phyloP scores from a whole-genome alignment of 1,140 invertebrate genomes.

The Holcopasites calliopsidis region DNA sequence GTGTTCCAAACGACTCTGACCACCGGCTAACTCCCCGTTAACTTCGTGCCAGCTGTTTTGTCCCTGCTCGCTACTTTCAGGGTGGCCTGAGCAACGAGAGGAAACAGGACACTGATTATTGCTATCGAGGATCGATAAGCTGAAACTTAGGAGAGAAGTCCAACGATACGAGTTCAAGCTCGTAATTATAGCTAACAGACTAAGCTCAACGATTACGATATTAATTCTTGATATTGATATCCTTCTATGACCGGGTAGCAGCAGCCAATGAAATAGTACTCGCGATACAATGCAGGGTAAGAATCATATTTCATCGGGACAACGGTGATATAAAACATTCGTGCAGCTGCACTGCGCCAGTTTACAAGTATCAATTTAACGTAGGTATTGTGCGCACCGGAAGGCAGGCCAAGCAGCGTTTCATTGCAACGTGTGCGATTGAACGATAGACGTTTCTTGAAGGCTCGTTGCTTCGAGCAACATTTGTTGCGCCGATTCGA shows the following conservation, averaged over 20 bases:
- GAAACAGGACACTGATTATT: background rate
- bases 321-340: conserved; percentile 22
- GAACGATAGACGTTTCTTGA: conserved; percentile 7
- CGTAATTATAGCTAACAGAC: too few species aligned
- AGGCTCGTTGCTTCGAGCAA: background rate
- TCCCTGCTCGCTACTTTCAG: conserved; percentile 1
- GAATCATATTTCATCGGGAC: conserved; percentile 20
- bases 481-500: background rate
- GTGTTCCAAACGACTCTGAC: conserved; percentile 47
- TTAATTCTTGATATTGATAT: too few species aligned
- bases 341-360: background rate
- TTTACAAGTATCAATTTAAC: conserved; percentile 29
- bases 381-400: background rate
- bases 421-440: conserved; percentile 22
- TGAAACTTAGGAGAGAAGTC: too few species aligned
- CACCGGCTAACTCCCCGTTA: conserved; percentile 47
- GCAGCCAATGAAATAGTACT: background rate
- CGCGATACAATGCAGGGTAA: background rate
- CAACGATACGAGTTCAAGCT: too few species aligned
- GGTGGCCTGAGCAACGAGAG: background rate
- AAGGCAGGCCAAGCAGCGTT: background rate
- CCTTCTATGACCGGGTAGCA: background rate
- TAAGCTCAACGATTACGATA: background rate
- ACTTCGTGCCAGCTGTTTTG: conserved; percentile 50
- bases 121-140: background rate